These are phyloP conservation scores for Drosophila pseudoobscura DNA, from an alignment of 1,140 invertebrate species.

Conservation along the genomic window DNA sequence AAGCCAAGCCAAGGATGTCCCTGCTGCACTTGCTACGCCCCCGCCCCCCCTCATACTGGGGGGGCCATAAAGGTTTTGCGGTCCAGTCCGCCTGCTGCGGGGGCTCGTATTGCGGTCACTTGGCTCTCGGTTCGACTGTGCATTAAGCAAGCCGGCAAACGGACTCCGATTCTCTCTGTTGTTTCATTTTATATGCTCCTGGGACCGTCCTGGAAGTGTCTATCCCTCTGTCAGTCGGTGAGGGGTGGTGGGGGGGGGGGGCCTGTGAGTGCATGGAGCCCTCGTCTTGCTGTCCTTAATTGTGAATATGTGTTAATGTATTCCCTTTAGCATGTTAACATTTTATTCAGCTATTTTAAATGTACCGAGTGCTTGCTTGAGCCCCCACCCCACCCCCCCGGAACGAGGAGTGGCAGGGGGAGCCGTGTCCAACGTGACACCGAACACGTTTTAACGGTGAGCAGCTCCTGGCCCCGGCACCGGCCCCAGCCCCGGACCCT, in stretches of 20 bases:
- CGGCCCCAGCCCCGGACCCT: conserved; percentile 1
- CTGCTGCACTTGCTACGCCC: conserved; percentile 48
- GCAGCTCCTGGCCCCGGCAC: conserved; percentile 46
- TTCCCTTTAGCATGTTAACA: conserved; percentile 75
- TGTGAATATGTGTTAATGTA: conserved; percentile 81
- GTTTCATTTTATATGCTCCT: conserved; percentile 45
- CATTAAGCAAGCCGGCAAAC: conserved; percentile 48
- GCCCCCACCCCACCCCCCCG: background rate
- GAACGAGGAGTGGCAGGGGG: background rate
- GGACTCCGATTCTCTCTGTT: conserved; percentile 22
- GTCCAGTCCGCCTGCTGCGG: conserved; percentile 20
- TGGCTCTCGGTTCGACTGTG: conserved; percentile 39
- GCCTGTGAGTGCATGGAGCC: conserved; percentile 59
- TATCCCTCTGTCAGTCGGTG: conserved; percentile 20
- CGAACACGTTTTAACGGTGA: conserved; percentile 73
- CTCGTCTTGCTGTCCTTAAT: conserved; percentile 56
- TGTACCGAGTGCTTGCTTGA: conserved; percentile 50
- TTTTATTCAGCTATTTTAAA: conserved; percentile 72
- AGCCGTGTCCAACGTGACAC: conserved; percentile 60
- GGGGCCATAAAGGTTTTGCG: conserved; percentile 38
- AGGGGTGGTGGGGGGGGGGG: conserved; percentile 12
- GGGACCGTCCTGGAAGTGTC: conserved; percentile 7
- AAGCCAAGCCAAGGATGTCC: conserved; percentile 42
- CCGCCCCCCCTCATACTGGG: conserved; percentile 2
- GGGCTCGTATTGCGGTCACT: conserved; percentile 55